Percentiles rank a stretch among this genome's conserved stretches.
phyloP scores from a whole-genome alignment of 30 jellyfish, hydroid and myxozoan species.

The Nemopilema nomurai region DNA sequence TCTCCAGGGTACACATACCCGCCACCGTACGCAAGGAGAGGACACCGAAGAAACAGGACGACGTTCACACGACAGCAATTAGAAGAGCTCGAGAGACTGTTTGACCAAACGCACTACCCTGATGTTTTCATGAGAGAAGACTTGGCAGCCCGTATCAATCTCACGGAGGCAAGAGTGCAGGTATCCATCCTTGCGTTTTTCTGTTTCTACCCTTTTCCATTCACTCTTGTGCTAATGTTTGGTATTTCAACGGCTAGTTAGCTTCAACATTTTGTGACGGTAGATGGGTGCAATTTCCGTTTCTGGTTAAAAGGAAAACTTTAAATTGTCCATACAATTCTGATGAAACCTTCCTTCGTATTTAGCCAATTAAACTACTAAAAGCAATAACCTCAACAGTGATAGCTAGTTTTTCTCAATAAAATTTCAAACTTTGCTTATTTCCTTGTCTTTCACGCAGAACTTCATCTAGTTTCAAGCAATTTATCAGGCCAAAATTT shows the following conservation, averaged over 20 bases:
- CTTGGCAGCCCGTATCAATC: slow-evolving; percentile 73
- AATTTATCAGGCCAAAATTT: no score
- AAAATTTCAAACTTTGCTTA: no score
- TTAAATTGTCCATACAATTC: neutral
- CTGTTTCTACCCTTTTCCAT: neutral
- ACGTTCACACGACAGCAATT: slow-evolving; percentile 91
- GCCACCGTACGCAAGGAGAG: slow-evolving; percentile 89
- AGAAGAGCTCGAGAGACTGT: slow-evolving; percentile 81
- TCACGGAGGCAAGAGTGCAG: slow-evolving; percentile 94
- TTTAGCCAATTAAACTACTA: neutral
- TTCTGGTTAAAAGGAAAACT: neutral
- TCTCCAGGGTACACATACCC: slow-evolving; percentile 77
- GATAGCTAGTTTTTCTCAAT: neutral
- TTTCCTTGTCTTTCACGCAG: no score
- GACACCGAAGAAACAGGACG: slow-evolving; percentile 89
- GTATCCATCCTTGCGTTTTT: slow-evolving; percentile 11
- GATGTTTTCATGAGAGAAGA: slow-evolving; percentile 93
- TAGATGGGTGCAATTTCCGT: no score
- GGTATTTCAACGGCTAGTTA: no score
- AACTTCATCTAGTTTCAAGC: no score
- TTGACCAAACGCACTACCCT: slow-evolving; percentile 88
- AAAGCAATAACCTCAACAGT: neutral
- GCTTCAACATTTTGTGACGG: no score
- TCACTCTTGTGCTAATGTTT: neutral
- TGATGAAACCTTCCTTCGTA: neutral